A percentile compares a stretch with the other conserved stretches of the same genome.
These are phyloP conservation scores for Argyresthia goedartella DNA, from an alignment of 2,888 invertebrate species.

Conservation along the genomic window DNA sequence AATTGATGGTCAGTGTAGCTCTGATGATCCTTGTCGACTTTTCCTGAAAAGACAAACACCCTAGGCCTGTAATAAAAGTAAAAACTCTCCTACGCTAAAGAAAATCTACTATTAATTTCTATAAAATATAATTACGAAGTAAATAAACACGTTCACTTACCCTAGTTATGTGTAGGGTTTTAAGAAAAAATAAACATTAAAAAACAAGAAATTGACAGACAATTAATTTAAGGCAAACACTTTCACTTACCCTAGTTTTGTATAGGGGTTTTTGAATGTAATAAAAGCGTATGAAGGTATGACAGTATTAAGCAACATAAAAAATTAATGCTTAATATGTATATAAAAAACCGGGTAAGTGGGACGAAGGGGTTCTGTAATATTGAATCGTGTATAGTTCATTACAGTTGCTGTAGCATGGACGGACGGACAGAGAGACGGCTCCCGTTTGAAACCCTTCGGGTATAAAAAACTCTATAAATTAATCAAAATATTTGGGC, in stretches of 20 bases:
- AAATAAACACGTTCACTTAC: conserved; percentile 22
- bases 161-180: conserved; percentile 30
- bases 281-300: not conserved
- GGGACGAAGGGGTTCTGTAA: no score
- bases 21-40: conserved; percentile 37
- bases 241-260: not conserved
- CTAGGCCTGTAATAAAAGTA: not conserved
- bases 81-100: conserved; percentile 29
- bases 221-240: not conserved
- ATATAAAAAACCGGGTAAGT: no score
- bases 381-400: no score
- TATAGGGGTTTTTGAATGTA: not conserved
- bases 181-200: conserved; percentile 12
- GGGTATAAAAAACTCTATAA: no score
- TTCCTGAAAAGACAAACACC: conserved; percentile 25
- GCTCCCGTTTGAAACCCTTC: no score
- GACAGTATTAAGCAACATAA: not conserved
- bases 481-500: no score
- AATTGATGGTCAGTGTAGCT: conserved; percentile 68
- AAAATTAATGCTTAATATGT: no score
- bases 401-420: no score
- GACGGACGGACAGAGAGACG: no score
- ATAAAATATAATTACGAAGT: not conserved
- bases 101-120: no score
- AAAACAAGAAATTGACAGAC: conserved; percentile 2